phyloP scores from a whole-genome alignment of 2,113 vertebrate species.

The Aptenodytes patagonicus region DNA sequence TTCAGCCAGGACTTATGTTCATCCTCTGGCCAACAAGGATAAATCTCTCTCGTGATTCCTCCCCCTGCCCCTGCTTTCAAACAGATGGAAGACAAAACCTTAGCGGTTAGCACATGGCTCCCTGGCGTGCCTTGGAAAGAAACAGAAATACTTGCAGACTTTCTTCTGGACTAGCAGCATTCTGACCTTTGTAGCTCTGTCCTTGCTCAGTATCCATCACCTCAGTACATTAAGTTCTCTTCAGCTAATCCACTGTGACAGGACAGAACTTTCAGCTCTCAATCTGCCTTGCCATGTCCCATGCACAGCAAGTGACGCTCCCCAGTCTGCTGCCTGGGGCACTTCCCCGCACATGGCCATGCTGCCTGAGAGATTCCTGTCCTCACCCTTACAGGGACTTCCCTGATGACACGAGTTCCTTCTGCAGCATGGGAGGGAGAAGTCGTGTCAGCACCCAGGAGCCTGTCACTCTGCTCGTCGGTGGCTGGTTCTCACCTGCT shows the following conservation, averaged over 20 bases:
- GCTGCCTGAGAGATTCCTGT: neutral
- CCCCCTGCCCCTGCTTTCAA: neutral
- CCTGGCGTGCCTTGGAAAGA: neutral
- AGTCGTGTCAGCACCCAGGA: neutral
- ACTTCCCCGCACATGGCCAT: accelerated
- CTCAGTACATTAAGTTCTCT: neutral
- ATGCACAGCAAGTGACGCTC: neutral
- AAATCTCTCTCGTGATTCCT: neutral
- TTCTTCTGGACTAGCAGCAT: neutral
- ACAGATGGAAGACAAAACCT: neutral
- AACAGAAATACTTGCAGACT: neutral
- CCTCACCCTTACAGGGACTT: no score
- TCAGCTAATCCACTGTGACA: neutral
- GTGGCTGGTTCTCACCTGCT: neutral
- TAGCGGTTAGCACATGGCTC: neutral
- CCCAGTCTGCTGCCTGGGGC: neutral
- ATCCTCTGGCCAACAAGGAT: slow-evolving; percentile 3
- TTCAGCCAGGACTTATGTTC: slow-evolving; percentile 24
- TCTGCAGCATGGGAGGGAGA: neutral
- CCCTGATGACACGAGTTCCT: neutral
- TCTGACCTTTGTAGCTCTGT: neutral
- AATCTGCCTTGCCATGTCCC: neutral
- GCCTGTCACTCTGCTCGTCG: accelerated
- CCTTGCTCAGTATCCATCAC: neutral
- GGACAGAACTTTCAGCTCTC: neutral